Base-by-base conservation (phyloP, 1,140 invertebrate genomes). In the Dinoponera quadriceps region DNA sequence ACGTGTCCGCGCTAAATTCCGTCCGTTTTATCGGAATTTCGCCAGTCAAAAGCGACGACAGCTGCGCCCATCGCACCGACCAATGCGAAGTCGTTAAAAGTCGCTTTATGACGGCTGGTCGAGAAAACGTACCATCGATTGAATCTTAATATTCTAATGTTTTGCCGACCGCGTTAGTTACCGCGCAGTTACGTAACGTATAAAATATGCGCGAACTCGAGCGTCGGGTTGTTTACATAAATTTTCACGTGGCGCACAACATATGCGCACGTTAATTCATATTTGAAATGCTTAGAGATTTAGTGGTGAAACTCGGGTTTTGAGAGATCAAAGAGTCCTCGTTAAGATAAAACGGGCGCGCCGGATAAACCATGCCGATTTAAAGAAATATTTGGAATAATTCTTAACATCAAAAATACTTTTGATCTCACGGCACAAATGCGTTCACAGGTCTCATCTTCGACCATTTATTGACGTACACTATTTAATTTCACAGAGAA, bases 141-240 rank as follows among this genome's bases (percentile, higher is more conserved):
- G 25, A 69, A 20, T 80, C 75, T 80, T 80, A 69, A 66, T 69
- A 78, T 80, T 71, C 54, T 57, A 71, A 71, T 59, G 48, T 80
- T 22, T 71, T n/a, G 14, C 1, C 27, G 5, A 65, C 14, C 27
- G 20, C 20, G 14, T 22, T 29, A 51, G 44, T 27, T 22, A 33
- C 11, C 29, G 25, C 13, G 16, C 18, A 20, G 4, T 80, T 48
- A 54, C 29, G 1, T 22, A 18, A 54, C 29, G 2, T 22, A 22
- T 63, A 63, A 63, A 63, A 75, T 75, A 18, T 60, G 22, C 38
- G 22, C 20, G 11, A 22, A 25, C 38, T 66, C 20, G 7, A 25
- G 29, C 14, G 18, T 51, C 18, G 22, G 7, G 16, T 20, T 27
- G 18, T 59, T 80, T 80, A 38, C 20, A 66, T 51, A 57, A 44